Conservation (phyloP, 2,113 vertebrate species). For the Myiopsitta monachus region DNA sequence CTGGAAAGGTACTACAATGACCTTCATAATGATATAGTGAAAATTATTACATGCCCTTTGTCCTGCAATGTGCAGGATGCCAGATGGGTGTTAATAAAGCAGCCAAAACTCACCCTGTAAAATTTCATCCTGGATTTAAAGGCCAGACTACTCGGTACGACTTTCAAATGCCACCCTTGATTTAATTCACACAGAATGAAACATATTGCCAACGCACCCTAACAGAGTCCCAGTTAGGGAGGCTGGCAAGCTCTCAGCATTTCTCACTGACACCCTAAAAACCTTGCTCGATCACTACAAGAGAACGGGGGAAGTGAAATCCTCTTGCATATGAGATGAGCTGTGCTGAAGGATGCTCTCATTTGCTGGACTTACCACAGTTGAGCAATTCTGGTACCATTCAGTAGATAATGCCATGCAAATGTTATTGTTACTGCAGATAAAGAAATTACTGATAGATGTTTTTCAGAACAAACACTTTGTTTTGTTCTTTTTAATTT, state of each 20-base stretch:
- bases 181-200: background rate
- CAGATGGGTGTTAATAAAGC: background rate
- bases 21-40: background rate
- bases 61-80: background rate
- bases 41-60: background rate
- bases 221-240: background rate
- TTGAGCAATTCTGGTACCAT: background rate
- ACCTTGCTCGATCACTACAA: background rate
- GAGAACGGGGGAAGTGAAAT: background rate
- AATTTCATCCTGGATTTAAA: background rate
- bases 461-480: background rate
- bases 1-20: background rate
- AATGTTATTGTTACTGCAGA: background rate
- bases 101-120: background rate
- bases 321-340: background rate
- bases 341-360: background rate
- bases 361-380: background rate
- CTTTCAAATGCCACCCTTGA: background rate
- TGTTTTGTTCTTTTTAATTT: background rate
- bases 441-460: background rate
- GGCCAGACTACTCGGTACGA: background rate
- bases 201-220: background rate
- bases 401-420: background rate
- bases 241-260: background rate
- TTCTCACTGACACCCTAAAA: background rate